Evolutionary conservation across 2,797 vertebrate genomes (phyloP).

Genomic region (Labroides dimidiatus): DNA sequence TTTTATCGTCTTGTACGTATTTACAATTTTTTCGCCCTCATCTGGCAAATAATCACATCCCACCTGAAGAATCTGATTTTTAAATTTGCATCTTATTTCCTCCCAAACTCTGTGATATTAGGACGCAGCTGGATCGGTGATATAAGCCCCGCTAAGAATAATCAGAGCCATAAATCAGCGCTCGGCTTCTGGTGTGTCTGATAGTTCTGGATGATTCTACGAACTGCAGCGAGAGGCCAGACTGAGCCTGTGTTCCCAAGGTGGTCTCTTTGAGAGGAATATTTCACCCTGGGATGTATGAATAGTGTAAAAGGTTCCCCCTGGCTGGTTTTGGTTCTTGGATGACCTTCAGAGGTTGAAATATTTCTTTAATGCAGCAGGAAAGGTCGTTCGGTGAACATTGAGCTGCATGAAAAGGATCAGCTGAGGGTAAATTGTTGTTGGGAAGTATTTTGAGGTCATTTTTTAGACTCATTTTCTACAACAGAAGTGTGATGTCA

Average conservation of each 20-base stretch:
- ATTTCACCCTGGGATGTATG: conserved; percentile 21
- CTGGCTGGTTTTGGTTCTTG: background rate
- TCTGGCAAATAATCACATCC: conserved; percentile 31
- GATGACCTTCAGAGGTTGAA: background rate
- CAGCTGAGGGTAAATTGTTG: background rate
- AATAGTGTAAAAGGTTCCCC: conserved; percentile 5
- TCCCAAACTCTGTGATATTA: conserved; percentile 47
- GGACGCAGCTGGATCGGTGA: conserved; percentile 67
- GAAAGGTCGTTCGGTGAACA: background rate
- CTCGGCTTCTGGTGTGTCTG: conserved; percentile 46
- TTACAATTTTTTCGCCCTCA: background rate
- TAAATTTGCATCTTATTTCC: conserved; percentile 68
- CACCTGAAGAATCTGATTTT: conserved; percentile 36
- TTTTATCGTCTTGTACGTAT: conserved; percentile 1
- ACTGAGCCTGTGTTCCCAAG: conserved; percentile 15
- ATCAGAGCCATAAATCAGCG: conserved; percentile 74
- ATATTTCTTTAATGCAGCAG: conserved; percentile 1
- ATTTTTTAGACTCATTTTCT: background rate
- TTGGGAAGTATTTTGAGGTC: too few species aligned
- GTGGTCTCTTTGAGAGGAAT: conserved; percentile 34
- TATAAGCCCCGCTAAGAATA: conserved; percentile 61
- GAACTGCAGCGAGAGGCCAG: conserved; percentile 18
- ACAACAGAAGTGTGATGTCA: background rate
- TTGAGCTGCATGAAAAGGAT: background rate
- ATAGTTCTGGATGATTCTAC: conserved; percentile 41